Conservation (phyloP, 2,113 vertebrate species). For the Cyprinodon brontotheroides region DNA sequence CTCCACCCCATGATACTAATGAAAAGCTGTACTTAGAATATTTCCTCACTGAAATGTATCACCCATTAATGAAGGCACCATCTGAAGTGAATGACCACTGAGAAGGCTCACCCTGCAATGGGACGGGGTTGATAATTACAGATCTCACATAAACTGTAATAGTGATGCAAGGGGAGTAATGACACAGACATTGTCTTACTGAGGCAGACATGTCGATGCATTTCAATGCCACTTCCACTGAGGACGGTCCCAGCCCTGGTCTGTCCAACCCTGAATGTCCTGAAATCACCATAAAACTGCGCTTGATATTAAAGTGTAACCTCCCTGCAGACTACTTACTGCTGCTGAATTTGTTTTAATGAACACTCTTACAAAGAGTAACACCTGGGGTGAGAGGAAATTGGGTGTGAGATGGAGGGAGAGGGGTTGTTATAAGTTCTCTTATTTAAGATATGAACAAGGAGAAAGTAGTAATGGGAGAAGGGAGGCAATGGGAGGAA, state of each 20-base stretch:
- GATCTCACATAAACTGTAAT: conserved; percentile 46
- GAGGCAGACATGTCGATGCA: conserved; percentile 33
- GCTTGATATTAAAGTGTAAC: conserved; percentile 53
- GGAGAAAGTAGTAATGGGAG: conserved; percentile 34
- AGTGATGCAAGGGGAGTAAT: conserved; percentile 45
- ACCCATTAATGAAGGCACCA: conserved; percentile 18
- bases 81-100: conserved; percentile 49
- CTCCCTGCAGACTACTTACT: conserved; percentile 57
- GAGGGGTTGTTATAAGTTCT: conserved; percentile 37
- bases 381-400: conserved; percentile 64
- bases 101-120: conserved; percentile 46
- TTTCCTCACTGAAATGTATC: conserved; percentile 32
- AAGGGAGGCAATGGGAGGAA: conserved; percentile 11
- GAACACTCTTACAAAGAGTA: conserved; percentile 57
- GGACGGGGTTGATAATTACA: conserved; percentile 38
- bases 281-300: conserved; percentile 32
- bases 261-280: conserved; percentile 15
- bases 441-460: conserved; percentile 55
- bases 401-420: conserved; percentile 39
- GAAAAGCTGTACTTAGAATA: conserved; percentile 25
- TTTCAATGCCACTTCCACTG: conserved; percentile 23
- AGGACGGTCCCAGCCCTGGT: conserved; percentile 13
- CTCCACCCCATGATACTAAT: conserved; percentile 15
- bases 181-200: conserved; percentile 23
- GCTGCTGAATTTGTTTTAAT: conserved; percentile 68